Conservation (phyloP, 1,140 invertebrate genomes). For the Drosophila rhopaloa region DNA sequence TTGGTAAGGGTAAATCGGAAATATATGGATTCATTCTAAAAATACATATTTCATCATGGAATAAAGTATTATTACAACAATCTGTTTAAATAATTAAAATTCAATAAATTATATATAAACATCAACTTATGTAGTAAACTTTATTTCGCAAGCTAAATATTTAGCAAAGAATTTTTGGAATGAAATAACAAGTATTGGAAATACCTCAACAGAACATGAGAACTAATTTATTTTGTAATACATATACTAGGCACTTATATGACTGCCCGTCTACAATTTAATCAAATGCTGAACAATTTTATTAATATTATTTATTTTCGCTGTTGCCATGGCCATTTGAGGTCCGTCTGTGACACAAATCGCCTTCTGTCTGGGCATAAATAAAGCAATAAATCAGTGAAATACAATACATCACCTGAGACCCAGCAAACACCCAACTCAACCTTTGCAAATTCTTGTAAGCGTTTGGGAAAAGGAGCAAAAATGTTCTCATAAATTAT, state of each 20-base stretch:
- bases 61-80: too few species aligned
- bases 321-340: constrained; percentile 21
- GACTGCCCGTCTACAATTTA: constrained; percentile 23
- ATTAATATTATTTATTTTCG: constrained; percentile 28
- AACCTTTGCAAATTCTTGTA: constrained; percentile 13
- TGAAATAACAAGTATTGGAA: too few species aligned
- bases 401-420: constrained; percentile 79
- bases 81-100: too few species aligned
- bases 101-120: too few species aligned
- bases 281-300: constrained; percentile 57
- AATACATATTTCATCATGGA: neutral
- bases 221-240: neutral
- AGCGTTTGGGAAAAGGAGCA: constrained; percentile 21
- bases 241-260: neutral
- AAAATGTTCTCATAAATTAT: constrained; percentile 67
- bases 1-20: constrained; percentile 1
- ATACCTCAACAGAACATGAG: neutral
- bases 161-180: too few species aligned
- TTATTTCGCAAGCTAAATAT: too few species aligned
- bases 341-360: constrained; percentile 46
- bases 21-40: neutral
- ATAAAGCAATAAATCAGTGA: constrained; percentile 76
- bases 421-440: constrained; percentile 23
- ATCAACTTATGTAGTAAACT: too few species aligned
- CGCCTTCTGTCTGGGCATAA: constrained; percentile 61